Base-by-base conservation (phyloP, 2,797 vertebrate species). In the Characodon lateralis region DNA sequence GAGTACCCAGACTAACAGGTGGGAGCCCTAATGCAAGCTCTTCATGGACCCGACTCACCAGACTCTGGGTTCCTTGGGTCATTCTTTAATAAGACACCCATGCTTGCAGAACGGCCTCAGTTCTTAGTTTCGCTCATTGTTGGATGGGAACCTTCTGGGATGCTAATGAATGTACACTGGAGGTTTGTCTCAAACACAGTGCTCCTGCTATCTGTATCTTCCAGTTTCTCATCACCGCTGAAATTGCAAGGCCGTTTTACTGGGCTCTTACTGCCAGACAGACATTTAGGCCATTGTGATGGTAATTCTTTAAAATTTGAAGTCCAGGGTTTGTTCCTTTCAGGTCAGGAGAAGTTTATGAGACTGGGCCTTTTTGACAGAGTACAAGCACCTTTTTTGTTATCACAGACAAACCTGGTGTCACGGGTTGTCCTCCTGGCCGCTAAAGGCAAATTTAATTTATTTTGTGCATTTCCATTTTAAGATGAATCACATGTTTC, bases 1-100 rank as follows among this genome's bases (percentile, higher is more conserved):
- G 91, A 90, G 90, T 89, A 93, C 94, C 91, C 93, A 93, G 90
- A 94, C 93, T 95, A 96, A 95, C 96, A 97, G 96, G 96, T 97
- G 96, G 96, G 93, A 95, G 93, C 94, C 95, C 94, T 95, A 95
- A 95, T 94, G 94, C 93, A 92, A 95, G 94, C 94, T 96, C 94
- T 94, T 95, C 92, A 84, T 92, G 82, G 86, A 89, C 80, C 79
- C 74, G 86, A 85, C 83, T 83, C 93, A 91, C 94, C 93, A 93
- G 95, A 94, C 93, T 91, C 89, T 83, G 94, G 95, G 86, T 87
- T 94, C 81, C 89, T 92, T 55, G 87, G 89, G 89, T 69, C 68
- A 41, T 91, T 93, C 94, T 95, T 97, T 92, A 93, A 88, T 92
- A 92, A 94, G 92, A 92, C 90, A 93, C 87, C 95, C 94, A 96